Conservation (phyloP, 2,888 invertebrate species). For the Xanthia togata region DNA sequence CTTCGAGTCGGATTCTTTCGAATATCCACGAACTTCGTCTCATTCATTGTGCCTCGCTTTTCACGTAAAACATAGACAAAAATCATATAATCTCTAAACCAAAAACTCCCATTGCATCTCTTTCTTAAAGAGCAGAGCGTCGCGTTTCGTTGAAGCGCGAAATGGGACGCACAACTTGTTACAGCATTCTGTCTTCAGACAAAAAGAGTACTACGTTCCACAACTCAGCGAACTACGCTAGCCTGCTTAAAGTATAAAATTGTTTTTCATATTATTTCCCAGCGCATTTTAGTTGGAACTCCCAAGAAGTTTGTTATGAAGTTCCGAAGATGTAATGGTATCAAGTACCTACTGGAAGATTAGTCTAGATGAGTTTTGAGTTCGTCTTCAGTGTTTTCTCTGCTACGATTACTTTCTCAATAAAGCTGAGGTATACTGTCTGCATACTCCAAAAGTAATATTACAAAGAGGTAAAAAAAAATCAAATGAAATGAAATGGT, state of each 20-base stretch:
- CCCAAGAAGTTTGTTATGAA: constrained; percentile 49
- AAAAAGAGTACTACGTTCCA: constrained; percentile 67
- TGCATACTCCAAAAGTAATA: background rate
- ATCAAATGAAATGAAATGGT: no score
- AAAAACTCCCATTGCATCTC: constrained; percentile 24
- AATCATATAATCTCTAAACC: background rate
- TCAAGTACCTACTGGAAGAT: constrained; percentile 42
- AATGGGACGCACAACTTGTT: constrained; percentile 82
- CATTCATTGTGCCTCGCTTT: background rate
- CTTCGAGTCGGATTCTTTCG: background rate
- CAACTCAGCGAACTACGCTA: constrained; percentile 52
- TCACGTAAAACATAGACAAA: background rate
- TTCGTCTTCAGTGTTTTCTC: constrained; percentile 25
- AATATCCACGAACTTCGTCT: background rate
- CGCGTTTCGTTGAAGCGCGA: constrained; percentile 70
- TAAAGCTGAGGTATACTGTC: background rate
- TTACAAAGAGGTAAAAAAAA: no score
- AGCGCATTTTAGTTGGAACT: constrained; percentile 53
- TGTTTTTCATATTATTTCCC: constrained; percentile 64
- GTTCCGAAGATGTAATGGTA: constrained; percentile 53
- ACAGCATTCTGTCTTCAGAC: constrained; percentile 74
- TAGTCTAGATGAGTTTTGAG: constrained; percentile 34
- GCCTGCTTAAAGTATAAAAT: constrained; percentile 55
- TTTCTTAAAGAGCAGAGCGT: constrained; percentile 43
- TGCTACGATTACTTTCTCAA: background rate